A percentile compares a stretch with the other conserved stretches of the same genome.
Conservation (phyloP, 2,113 vertebrate species). For the Actinemys pallida region DNA sequence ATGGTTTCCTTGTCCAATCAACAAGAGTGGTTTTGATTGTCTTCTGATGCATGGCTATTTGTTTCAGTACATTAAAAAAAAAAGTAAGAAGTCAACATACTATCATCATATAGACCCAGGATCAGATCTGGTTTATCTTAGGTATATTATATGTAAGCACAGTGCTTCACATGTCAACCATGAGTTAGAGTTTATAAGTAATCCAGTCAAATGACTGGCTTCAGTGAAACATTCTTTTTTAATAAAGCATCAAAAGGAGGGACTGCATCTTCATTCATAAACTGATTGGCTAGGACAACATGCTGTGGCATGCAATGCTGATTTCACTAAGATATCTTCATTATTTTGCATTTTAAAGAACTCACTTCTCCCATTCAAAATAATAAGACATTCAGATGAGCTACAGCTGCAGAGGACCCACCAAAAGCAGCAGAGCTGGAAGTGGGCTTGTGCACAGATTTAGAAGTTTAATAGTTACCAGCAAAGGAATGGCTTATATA, state of each 20-base stretch:
- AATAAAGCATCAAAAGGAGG: background rate
- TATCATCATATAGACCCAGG: background rate
- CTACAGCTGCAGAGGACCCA: conserved; percentile 25
- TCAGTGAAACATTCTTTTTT: background rate
- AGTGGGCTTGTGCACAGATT: conserved; percentile 45
- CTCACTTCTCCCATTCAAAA: conserved; percentile 14
- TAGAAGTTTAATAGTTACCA: conserved; percentile 55
- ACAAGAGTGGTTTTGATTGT: too few relatives aligned
- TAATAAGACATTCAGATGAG: conserved; percentile 47
- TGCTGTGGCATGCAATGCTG: background rate
- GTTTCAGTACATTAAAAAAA: too few relatives aligned
- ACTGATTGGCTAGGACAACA: background rate
- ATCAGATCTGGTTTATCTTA: background rate
- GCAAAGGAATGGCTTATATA: conserved; percentile 30
- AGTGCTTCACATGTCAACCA: background rate
- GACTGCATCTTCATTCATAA: background rate
- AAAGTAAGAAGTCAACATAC: too few relatives aligned
- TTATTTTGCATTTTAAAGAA: conserved; percentile 39
- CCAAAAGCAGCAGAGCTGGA: conserved; percentile 43
- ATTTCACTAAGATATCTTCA: background rate
- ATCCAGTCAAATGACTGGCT: background rate
- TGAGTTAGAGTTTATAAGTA: background rate
- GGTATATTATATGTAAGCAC: background rate
- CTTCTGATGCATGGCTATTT: too few relatives aligned
- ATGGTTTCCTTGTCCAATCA: too few relatives aligned